These are phyloP conservation scores for Embiotoca jacksoni DNA, from an alignment of 2,113 vertebrate species.

Conservation along the genomic window DNA sequence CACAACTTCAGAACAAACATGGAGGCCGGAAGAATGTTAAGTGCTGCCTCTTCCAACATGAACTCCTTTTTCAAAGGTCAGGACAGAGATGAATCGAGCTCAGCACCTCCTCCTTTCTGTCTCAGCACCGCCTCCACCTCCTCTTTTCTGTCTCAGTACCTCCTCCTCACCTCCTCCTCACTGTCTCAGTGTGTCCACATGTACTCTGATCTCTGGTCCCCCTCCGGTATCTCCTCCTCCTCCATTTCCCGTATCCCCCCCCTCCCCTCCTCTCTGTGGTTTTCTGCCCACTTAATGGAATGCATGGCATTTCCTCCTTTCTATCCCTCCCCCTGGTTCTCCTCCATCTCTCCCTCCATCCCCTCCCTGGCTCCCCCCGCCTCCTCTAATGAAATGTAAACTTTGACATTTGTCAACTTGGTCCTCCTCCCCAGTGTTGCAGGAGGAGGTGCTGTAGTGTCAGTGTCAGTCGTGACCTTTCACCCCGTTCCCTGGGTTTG, in stretches of 20 bases:
- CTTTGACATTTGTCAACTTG: slow-evolving; percentile 78
- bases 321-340: slow-evolving; percentile 35
- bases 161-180: too few relatives aligned
- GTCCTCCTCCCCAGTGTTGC: slow-evolving; percentile 53
- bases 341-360: slow-evolving; percentile 33
- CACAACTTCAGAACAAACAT: slow-evolving; percentile 69
- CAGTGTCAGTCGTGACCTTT: slow-evolving; percentile 59
- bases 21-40: slow-evolving; percentile 71
- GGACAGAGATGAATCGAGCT: slow-evolving; percentile 65
- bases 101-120: slow-evolving; percentile 53
- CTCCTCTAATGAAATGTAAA: slow-evolving; percentile 79
- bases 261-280: slow-evolving; percentile 62
- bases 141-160: slow-evolving; percentile 39
- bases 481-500: slow-evolving; percentile 28
- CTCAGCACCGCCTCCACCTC: background rate
- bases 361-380: slow-evolving; percentile 28
- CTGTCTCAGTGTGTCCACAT: too few relatives aligned
- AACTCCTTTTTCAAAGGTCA: slow-evolving; percentile 77
- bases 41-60: slow-evolving; percentile 70
- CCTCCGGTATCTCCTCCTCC: background rate
- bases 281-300: slow-evolving; percentile 83
- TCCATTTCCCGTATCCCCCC: slow-evolving; percentile 21
- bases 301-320: slow-evolving; percentile 78
- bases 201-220: too few relatives aligned
- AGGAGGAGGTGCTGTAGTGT: slow-evolving; percentile 39